Evolutionary conservation across 2,797 vertebrate species (phyloP), one percentile per base, ranked within the genome.

Genomic region (Acrossocheilus fasciatus): DNA sequence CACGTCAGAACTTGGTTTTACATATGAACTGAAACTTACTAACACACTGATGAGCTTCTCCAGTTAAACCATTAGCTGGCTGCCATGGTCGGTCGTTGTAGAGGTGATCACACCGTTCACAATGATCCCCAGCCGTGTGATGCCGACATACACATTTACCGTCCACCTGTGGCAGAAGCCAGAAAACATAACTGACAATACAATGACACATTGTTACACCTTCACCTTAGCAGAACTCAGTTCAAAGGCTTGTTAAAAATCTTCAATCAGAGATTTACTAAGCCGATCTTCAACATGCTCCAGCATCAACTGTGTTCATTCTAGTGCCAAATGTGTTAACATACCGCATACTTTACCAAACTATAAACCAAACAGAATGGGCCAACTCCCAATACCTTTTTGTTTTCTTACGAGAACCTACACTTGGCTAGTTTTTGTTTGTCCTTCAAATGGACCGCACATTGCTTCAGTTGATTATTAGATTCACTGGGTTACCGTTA

Each of bases 71-170:
- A 0, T 98, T 95, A 0, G 98, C 98, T 18, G 98, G 95, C 92
- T 96, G 95, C 98, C 98, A 99, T 1, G 98, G 98, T n/a, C 94
- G 96, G 93, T 99, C 97, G 0, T 98, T 99, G 94, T 97, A 97
- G 83, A 99, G 94, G 0, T 96, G 92, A 68, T 96, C 94, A 1
- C 98, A 99, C 64, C 85, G 93, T 90, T 98, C 96, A 91, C 98
- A 99, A 93, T 99, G 98, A 84, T 95, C 93, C 77, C 98, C 98
- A 68, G 95, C 96, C 0, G 98, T 99, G 92, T 99, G 97, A 95
- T 99, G 98, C 92, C 96, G 97, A 93, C 98, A 99, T 90, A 98
- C 95, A 91, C 98, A 99, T 90, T 96, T 97, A 84, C 98, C 98
- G 59, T 99, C 97, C 87, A 99, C 96, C 98, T 99, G 89, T 1